These are phyloP conservation scores for Sardinella longiceps DNA, from an alignment of 2,797 vertebrate species.

Conservation along the genomic window DNA sequence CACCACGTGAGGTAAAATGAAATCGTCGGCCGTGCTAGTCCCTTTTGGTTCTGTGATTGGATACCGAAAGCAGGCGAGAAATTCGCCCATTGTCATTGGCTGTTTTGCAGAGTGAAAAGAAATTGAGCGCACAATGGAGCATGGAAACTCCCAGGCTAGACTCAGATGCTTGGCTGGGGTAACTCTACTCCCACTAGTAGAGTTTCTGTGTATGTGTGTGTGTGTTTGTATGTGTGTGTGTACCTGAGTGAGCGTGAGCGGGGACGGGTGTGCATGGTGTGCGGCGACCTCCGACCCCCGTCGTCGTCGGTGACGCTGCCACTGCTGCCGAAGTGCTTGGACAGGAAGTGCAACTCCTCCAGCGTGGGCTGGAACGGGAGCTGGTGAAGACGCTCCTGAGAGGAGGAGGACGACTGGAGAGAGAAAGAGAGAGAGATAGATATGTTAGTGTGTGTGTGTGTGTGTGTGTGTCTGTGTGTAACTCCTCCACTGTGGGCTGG, in stretches of 20 bases:
- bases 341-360: slow-evolving; percentile 92
- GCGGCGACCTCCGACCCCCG: slow-evolving; percentile 83
- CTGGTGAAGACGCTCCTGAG: slow-evolving; percentile 95
- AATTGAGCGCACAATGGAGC: too few relatives aligned
- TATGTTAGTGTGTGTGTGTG: not conserved
- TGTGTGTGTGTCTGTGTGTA: too few relatives aligned
- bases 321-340: slow-evolving; percentile 93
- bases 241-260: slow-evolving; percentile 93
- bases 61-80: too few relatives aligned
- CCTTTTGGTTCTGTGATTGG: too few relatives aligned
- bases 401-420: slow-evolving; percentile 69
- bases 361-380: slow-evolving; percentile 92
- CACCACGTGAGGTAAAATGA: too few relatives aligned
- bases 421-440: slow-evolving; percentile 19
- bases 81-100: too few relatives aligned
- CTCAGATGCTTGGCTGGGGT: too few relatives aligned
- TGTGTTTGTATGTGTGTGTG: slow-evolving; percentile 13
- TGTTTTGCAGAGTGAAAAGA: too few relatives aligned
- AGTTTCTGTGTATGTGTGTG: slow-evolving; percentile 17
- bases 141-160: too few relatives aligned
- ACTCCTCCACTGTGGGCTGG: slow-evolving; percentile 91
- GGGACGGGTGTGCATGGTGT: slow-evolving; percentile 83
- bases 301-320: slow-evolving; percentile 94
- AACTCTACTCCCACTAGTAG: too few relatives aligned
- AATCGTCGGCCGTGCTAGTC: too few relatives aligned